Evolutionary conservation across 2,888 invertebrate species (phyloP).

Genomic region (Apodemia mormo): DNA sequence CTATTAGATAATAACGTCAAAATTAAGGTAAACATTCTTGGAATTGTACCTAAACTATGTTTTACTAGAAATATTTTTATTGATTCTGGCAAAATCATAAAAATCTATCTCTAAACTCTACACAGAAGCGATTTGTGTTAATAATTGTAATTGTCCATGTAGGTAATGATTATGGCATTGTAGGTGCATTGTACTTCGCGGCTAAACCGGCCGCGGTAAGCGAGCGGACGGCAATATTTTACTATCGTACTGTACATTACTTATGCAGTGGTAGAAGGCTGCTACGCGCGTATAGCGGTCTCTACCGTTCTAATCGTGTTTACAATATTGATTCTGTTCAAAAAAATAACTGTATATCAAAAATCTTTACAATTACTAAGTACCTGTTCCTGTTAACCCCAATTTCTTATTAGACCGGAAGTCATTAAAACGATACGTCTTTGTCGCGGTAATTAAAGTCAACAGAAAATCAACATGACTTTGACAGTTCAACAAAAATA

Average conservation of each 20-base stretch:
- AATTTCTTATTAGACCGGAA: neutral
- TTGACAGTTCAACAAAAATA: conserved; percentile 72
- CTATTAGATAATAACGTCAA: too few species aligned
- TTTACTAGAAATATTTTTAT: neutral
- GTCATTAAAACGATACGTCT: conserved; percentile 22
- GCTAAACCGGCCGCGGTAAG: conserved; percentile 64
- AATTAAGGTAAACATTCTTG: too few species aligned
- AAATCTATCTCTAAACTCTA: neutral
- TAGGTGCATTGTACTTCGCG: conserved; percentile 55
- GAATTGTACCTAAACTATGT: too few species aligned
- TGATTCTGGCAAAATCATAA: neutral
- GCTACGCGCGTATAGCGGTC: conserved; percentile 63
- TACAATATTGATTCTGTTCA: neutral
- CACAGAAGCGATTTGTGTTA: conserved; percentile 48
- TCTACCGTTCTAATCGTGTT: conserved; percentile 38
- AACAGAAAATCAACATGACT: conserved; percentile 45
- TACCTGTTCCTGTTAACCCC: neutral
- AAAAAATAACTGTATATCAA: conserved; percentile 4
- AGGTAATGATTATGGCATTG: conserved; percentile 71
- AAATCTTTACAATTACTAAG: neutral
- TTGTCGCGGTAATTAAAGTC: conserved; percentile 26
- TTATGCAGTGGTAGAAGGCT: conserved; percentile 74
- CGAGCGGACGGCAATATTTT: conserved; percentile 52
- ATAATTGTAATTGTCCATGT: conserved; percentile 63
- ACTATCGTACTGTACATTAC: conserved; percentile 55